These are phyloP conservation scores for Jordanella pulchra DNA, from an alignment of 2,797 vertebrate genomes.

Conservation along the genomic window DNA sequence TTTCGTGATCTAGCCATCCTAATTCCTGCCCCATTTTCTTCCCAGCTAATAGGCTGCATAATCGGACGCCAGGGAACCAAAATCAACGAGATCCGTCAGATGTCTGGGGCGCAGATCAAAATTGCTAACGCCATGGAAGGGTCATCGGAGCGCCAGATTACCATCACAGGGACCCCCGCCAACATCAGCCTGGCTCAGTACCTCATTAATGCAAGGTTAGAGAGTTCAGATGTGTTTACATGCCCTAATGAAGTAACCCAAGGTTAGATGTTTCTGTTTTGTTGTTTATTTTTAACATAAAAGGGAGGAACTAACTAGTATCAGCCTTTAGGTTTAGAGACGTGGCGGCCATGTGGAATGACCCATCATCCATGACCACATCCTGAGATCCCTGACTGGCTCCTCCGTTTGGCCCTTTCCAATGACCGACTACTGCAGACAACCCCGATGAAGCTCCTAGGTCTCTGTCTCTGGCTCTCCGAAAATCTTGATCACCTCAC, in stretches of 20 bases:
- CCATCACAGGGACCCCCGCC: constrained; percentile 95
- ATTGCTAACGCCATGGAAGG: constrained; percentile 96
- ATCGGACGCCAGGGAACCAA: constrained; percentile 98
- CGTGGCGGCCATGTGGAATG: constrained; percentile 82
- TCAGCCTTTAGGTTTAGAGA: constrained; percentile 71
- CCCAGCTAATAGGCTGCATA: constrained; percentile 98
- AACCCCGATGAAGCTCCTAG: constrained; percentile 71
- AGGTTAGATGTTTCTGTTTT: background rate
- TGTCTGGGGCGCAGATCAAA: constrained; percentile 99
- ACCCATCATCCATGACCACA: constrained; percentile 82
- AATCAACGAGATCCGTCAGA: constrained; percentile 99
- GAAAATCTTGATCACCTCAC: constrained; percentile 57
- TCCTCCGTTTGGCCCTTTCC: constrained; percentile 73
- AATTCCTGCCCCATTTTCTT: constrained; percentile 75
- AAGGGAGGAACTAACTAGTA: background rate
- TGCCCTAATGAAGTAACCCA: background rate
- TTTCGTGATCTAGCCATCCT: constrained; percentile 42
- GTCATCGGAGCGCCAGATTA: constrained; percentile 94
- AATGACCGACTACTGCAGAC: constrained; percentile 68
- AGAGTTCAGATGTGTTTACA: background rate
- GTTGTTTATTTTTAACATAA: background rate
- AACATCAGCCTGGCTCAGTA: constrained; percentile 98
- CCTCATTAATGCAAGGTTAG: constrained; percentile 96
- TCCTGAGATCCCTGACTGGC: constrained; percentile 80
- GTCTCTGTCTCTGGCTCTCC: constrained; percentile 75